phyloP scores from a whole-genome alignment of 37 sponge, comb jelly and placozoan genomes.

The Halisarca cf. caerulea region DNA sequence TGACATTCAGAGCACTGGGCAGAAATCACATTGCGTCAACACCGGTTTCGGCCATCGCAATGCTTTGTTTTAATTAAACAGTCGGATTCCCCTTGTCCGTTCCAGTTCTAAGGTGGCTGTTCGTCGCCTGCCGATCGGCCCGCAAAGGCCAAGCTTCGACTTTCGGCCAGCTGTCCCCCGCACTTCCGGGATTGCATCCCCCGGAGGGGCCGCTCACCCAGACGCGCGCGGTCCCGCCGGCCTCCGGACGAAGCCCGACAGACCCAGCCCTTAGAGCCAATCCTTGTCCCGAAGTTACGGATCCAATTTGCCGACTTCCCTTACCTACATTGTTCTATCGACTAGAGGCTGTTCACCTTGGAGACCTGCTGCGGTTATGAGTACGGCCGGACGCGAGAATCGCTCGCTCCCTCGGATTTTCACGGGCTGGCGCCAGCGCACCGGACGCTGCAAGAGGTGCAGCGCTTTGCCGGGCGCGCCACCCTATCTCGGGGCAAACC shows the following conservation, averaged over 20 bases:
- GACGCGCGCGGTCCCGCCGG: slow-evolving; percentile 44
- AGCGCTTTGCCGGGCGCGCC: slow-evolving; percentile 48
- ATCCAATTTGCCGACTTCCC: slow-evolving; percentile 76
- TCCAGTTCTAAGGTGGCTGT: no score
- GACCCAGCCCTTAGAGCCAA: slow-evolving; percentile 71
- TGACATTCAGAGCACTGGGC: slow-evolving; percentile 95
- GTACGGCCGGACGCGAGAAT: slow-evolving; percentile 66
- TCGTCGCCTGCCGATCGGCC: slow-evolving; percentile 56
- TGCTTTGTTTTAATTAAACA: no score
- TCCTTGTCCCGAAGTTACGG: slow-evolving; percentile 76
- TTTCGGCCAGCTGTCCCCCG: slow-evolving; percentile 41
- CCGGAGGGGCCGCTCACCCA: slow-evolving; percentile 36
- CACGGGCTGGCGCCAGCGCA: slow-evolving; percentile 53
- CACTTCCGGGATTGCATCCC: slow-evolving; percentile 45
- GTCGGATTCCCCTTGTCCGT: no score
- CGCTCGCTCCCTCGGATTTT: slow-evolving; percentile 63
- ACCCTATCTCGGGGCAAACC: slow-evolving; percentile 66
- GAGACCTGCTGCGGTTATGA: slow-evolving; percentile 79
- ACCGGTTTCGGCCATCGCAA: slow-evolving; percentile 35
- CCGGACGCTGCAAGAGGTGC: slow-evolving; percentile 48
- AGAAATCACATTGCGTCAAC: slow-evolving; percentile 93
- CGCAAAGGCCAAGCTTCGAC: slow-evolving; percentile 37
- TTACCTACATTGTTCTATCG: slow-evolving; percentile 77
- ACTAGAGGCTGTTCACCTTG: slow-evolving; percentile 74
- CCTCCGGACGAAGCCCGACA: slow-evolving; percentile 79